These are phyloP conservation scores for Lycocerus yunnanus DNA, from an alignment of 2,888 invertebrate genomes.

Conservation along the genomic window DNA sequence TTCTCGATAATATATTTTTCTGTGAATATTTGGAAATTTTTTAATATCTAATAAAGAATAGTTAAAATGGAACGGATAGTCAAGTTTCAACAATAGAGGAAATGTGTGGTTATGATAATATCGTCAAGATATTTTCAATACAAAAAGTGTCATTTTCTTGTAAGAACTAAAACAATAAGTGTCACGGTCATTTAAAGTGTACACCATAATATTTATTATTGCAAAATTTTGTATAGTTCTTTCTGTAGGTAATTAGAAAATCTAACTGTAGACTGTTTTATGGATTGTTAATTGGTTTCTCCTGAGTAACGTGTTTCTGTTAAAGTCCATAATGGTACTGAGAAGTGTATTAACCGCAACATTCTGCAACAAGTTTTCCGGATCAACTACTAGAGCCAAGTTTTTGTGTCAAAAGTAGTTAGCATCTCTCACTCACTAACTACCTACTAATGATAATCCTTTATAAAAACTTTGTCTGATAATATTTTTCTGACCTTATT, in stretches of 20 bases:
- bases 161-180: background rate
- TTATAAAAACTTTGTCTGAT: background rate
- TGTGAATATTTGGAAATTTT: too few relatives aligned
- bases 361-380: background rate
- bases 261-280: constrained; percentile 19
- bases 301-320: constrained; percentile 15
- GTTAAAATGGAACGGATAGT: background rate
- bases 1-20: too few relatives aligned
- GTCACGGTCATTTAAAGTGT: background rate
- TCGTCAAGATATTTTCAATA: background rate
- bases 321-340: constrained; percentile 13
- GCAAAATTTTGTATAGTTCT: background rate
- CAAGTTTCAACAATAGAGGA: background rate
- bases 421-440: background rate
- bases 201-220: background rate
- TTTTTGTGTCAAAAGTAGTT: background rate
- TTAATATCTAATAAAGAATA: background rate
- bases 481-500: background rate
- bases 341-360: constrained; percentile 15
- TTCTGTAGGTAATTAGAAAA: constrained; percentile 6
- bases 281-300: constrained; percentile 22
- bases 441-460: background rate
- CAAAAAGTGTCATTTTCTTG: background rate
- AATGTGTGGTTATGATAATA: background rate
- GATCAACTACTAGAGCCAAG: background rate